phyloP scores from a whole-genome alignment of 2,113 vertebrate genomes.

The Erythrocercus mccallii region DNA sequence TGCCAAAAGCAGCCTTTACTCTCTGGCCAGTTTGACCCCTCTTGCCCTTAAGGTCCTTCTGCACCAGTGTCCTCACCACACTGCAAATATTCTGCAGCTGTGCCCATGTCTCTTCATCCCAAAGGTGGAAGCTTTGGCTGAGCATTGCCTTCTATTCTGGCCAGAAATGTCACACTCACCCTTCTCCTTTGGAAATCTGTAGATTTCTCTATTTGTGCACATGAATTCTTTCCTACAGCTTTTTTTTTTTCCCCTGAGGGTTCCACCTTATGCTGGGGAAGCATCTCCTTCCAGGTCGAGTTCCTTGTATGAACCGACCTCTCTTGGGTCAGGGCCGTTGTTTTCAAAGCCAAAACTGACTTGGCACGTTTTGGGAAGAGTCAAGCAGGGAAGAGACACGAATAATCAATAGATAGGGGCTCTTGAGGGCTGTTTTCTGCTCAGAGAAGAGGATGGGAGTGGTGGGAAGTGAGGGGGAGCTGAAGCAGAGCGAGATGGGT shows the following conservation, averaged over 20 bases:
- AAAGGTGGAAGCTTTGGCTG: not conserved
- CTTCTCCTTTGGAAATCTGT: not conserved
- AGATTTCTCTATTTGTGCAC: not conserved
- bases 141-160: not conserved
- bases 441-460: not conserved
- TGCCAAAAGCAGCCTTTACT: not conserved
- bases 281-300: not conserved
- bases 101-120: not conserved
- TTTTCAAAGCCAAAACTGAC: not conserved
- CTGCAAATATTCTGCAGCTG: not conserved
- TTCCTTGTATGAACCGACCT: not conserved
- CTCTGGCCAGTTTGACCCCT: not conserved
- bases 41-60: rapidly evolving
- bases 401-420: not conserved
- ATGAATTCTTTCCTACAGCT: not conserved
- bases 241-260: too few species aligned
- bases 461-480: not conserved
- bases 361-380: not conserved
- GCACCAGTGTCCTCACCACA: not conserved
- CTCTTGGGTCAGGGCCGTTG: not conserved
- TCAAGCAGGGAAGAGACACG: not conserved
- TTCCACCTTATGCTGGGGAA: not conserved
- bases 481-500: not conserved
- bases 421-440: not conserved
- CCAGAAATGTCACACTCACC: not conserved